phyloP scores from a whole-genome alignment of 2,888 invertebrate species.

The Troides aeacus region DNA sequence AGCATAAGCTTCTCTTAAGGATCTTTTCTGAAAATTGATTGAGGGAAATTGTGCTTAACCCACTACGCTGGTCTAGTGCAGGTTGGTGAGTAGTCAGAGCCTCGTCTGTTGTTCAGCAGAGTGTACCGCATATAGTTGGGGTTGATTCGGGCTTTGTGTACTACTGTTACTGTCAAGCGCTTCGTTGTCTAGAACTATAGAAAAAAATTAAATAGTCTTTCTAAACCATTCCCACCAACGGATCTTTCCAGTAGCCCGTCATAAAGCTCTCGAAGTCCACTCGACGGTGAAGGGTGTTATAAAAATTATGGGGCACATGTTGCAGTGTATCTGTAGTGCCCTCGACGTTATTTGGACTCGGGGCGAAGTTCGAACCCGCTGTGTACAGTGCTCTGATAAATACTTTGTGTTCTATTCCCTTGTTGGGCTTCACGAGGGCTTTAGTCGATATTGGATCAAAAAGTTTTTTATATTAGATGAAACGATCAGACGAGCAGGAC shows the following conservation, averaged over 20 bases:
- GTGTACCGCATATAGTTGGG: too few relatives aligned
- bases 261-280: constrained; percentile 39
- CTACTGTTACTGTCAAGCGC: too few relatives aligned
- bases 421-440: background rate
- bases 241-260: constrained; percentile 35
- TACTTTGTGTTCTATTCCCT: constrained; percentile 5
- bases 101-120: too few relatives aligned
- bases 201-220: too few relatives aligned
- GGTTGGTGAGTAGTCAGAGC: too few relatives aligned
- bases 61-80: too few relatives aligned
- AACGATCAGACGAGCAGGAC: too few relatives aligned
- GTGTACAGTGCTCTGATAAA: constrained; percentile 44
- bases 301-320: constrained; percentile 66
- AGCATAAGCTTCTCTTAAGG: too few relatives aligned
- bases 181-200: too few relatives aligned
- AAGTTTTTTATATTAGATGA: background rate
- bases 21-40: too few relatives aligned
- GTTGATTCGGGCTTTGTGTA: too few relatives aligned
- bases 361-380: constrained; percentile 46
- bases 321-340: constrained; percentile 44
- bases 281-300: constrained; percentile 53
- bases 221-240: background rate
- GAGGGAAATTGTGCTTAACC: too few relatives aligned
- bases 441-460: background rate
- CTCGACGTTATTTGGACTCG: constrained; percentile 62